These are phyloP conservation scores for Eupithecia insigniata DNA, from an alignment of 2,888 invertebrate species.

Conservation along the genomic window DNA sequence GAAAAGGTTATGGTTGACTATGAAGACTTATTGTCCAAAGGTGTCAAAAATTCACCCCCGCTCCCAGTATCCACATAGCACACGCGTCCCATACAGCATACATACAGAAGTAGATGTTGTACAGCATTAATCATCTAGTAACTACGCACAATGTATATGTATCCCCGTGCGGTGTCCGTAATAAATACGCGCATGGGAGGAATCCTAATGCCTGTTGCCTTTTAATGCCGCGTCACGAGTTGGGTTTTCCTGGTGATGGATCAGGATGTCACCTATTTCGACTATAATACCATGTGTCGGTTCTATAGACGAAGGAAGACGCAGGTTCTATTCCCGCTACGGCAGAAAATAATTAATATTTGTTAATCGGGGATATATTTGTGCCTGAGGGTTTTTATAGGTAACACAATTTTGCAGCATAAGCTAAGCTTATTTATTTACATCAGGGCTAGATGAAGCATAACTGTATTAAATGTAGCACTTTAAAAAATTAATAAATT, in stretches of 20 bases:
- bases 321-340: background rate
- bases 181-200: conserved; percentile 44
- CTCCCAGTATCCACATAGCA: no score
- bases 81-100: background rate
- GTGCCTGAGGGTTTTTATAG: background rate
- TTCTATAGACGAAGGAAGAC: background rate
- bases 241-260: conserved; percentile 43
- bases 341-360: background rate
- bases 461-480: no score
- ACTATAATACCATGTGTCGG: background rate
- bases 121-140: background rate
- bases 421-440: background rate
- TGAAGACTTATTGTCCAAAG: no score
- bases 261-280: conserved; percentile 42
- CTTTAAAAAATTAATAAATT: no score
- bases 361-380: background rate
- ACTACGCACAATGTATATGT: background rate
- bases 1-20: no score
- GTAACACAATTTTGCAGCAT: background rate
- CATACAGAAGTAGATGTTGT: background rate
- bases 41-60: no score
- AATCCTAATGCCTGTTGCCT: conserved; percentile 47
- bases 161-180: conserved; percentile 21
- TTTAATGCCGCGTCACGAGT: conserved; percentile 45
- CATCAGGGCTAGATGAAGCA: no score